Evolutionary conservation across 1,140 invertebrate species (phyloP).

Genomic region (Cydia fagiglandana): DNA sequence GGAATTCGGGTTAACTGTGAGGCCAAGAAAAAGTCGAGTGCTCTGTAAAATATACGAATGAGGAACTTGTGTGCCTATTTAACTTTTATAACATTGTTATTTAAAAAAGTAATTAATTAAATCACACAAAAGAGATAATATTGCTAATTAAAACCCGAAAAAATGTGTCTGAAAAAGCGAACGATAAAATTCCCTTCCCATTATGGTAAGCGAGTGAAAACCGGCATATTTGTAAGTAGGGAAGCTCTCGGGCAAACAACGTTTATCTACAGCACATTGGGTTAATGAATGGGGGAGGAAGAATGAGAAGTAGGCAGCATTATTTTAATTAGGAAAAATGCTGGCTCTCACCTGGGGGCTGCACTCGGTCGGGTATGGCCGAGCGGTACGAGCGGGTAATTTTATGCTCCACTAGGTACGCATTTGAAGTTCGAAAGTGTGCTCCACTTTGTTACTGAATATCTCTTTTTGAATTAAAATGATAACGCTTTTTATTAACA

Average conservation of each 20-base stretch:
- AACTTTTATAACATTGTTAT: not conserved
- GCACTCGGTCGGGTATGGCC: constrained; percentile 31
- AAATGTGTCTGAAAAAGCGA: constrained; percentile 59
- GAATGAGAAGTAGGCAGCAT: constrained; percentile 71
- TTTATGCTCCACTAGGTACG: constrained; percentile 29
- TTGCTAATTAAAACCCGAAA: constrained; percentile 60
- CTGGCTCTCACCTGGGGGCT: constrained; percentile 44
- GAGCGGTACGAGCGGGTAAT: constrained; percentile 8
- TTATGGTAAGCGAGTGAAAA: constrained; percentile 68
- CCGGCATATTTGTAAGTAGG: constrained; percentile 68
- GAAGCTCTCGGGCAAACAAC: constrained; percentile 67
- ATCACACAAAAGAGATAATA: constrained; percentile 39
- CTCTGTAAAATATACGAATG: constrained; percentile 51
- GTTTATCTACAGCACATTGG: constrained; percentile 77
- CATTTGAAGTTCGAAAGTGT: constrained; percentile 17
- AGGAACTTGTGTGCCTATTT: constrained; percentile 8
- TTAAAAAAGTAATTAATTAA: constrained; percentile 42
- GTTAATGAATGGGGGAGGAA: constrained; percentile 76
- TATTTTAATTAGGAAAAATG: constrained; percentile 79
- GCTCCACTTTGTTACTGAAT: constrained; percentile 27
- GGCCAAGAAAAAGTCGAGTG: constrained; percentile 62
- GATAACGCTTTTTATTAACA: not conserved
- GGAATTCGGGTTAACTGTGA: constrained; percentile 76
- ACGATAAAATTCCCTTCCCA: constrained; percentile 62
- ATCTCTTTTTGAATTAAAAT: not conserved